Conservation (phyloP, 1,140 invertebrate genomes). For the Harlomillsia oculata region DNA sequence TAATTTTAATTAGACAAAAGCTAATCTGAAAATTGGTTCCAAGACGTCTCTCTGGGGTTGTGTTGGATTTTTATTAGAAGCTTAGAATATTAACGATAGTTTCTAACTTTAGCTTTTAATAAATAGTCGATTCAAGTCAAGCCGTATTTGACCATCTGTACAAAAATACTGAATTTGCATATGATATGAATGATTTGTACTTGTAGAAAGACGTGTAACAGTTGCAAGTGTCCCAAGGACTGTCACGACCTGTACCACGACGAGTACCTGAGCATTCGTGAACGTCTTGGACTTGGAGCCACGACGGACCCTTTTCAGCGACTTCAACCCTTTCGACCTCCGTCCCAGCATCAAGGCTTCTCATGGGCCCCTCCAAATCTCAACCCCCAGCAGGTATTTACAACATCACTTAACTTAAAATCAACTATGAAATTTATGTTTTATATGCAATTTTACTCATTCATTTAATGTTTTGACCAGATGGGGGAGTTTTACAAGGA, state of each 20-base stretch:
- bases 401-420: background rate
- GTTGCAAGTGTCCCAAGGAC: slow-evolving; percentile 78
- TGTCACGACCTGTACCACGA: slow-evolving; percentile 77
- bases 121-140: too few relatives aligned
- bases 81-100: too few relatives aligned
- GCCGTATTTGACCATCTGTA: too few relatives aligned
- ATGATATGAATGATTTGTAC: background rate
- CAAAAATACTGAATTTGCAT: too few relatives aligned
- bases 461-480: slow-evolving; percentile 17
- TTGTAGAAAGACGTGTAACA: slow-evolving; percentile 70
- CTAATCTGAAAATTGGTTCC: too few relatives aligned
- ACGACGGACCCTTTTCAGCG: slow-evolving; percentile 38
- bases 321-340: slow-evolving; percentile 33
- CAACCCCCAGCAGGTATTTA: slow-evolving; percentile 48
- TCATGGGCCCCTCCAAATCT: slow-evolving; percentile 75
- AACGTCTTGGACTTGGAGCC: slow-evolving; percentile 62
- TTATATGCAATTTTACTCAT: background rate
- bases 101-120: too few relatives aligned
- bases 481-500: slow-evolving; percentile 30
- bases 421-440: background rate
- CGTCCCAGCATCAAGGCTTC: slow-evolving; percentile 49
- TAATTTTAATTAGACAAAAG: too few relatives aligned
- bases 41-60: too few relatives aligned
- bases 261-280: slow-evolving; percentile 69
- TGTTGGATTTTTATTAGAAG: too few relatives aligned